A percentile compares a stretch with the other conserved stretches of the same genome.
Conservation (phyloP, 2,113 vertebrate species). For the Pimephales promelas region DNA sequence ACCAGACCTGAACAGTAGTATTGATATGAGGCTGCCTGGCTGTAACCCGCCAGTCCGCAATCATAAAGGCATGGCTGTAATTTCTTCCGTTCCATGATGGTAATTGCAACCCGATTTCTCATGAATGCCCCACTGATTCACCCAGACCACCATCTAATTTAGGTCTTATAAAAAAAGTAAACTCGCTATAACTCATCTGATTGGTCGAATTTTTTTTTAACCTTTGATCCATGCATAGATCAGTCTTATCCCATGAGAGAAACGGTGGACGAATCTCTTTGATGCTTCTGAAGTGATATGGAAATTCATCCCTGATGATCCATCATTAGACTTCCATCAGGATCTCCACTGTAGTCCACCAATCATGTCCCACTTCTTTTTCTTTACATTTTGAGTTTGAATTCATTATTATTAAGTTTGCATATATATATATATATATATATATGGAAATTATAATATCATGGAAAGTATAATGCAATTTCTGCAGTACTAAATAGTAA, state of each 20-base stretch:
- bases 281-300: conserved; percentile 34
- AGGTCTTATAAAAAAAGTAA: conserved; percentile 13
- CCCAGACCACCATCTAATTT: conserved; percentile 48
- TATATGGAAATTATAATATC: too few relatives aligned
- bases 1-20: conserved; percentile 33
- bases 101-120: conserved; percentile 68
- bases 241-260: conserved; percentile 11
- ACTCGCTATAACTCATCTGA: conserved; percentile 27
- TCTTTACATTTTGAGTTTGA: background rate
- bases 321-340: conserved; percentile 22
- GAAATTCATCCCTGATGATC: conserved; percentile 27
- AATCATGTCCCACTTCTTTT: background rate
- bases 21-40: conserved; percentile 32
- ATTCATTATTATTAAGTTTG: background rate
- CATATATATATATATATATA: too few relatives aligned
- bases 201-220: conserved; percentile 46
- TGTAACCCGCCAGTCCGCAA: conserved; percentile 68
- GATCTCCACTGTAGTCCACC: background rate
- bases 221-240: conserved; percentile 47
- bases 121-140: conserved; percentile 53
- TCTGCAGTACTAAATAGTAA: background rate
- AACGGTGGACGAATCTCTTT: conserved; percentile 21
- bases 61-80: conserved; percentile 71
- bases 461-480: background rate
- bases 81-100: conserved; percentile 67